These are phyloP conservation scores for Nanorana parkeri DNA, from an alignment of 2,113 vertebrate species.

Conservation along the genomic window DNA sequence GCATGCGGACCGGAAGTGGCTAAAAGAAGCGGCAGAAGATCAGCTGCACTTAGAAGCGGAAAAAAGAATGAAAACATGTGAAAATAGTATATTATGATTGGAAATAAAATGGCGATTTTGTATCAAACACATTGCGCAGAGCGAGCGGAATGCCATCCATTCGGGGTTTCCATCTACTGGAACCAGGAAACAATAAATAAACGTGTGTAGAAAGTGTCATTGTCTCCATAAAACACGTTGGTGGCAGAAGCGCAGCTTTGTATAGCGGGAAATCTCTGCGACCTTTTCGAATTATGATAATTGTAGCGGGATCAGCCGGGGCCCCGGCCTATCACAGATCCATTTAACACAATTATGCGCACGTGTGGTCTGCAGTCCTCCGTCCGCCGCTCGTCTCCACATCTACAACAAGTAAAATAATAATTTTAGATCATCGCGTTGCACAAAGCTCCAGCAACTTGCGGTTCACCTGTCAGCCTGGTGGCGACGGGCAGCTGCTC, in stretches of 20 bases:
- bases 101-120: too few species aligned
- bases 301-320: conserved; percentile 51
- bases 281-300: conserved; percentile 39
- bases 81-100: too few species aligned
- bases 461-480: conserved; percentile 3
- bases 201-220: not conserved
- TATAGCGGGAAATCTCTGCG: conserved; percentile 8
- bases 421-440: not conserved
- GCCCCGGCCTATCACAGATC: conserved; percentile 18
- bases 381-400: not conserved
- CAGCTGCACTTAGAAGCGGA: too few species aligned
- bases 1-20: too few species aligned
- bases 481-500: not conserved
- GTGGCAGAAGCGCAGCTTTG: not conserved
- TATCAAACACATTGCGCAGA: too few species aligned
- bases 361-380: not conserved
- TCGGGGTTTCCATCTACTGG: too few species aligned
- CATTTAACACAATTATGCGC: conserved; percentile 43
- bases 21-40: too few species aligned
- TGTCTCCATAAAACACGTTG: not conserved
- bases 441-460: not conserved
- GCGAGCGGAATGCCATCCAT: too few species aligned
- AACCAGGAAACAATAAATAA: too few species aligned
- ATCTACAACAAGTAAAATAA: conserved; percentile 48
- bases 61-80: too few species aligned